Evolutionary conservation across 2,797 vertebrate genomes (phyloP), one percentile per base, ranked within the genome.

Genomic region (Apogon talboti): DNA sequence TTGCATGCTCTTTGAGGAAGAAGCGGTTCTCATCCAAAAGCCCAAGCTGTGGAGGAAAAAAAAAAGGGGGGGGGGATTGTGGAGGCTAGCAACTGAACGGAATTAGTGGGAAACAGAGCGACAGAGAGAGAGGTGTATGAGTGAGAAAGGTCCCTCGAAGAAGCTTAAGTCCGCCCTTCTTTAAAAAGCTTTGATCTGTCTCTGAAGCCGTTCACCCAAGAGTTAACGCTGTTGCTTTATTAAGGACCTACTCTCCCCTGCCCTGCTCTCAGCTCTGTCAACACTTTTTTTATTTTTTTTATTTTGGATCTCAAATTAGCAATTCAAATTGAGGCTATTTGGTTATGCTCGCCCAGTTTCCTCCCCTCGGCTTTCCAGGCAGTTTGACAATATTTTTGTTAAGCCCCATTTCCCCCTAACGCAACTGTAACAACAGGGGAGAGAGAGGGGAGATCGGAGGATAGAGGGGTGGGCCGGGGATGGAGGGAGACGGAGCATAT

Each of bases 371-470:
- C 85, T 91, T 92, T 92, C 90, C 85, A 91, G 91, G 91, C 91
- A 92, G 87, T 92, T 91, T 91, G 91, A 92, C 92, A 93, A 92
- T 92, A 89, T 92, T 92, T 92, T 89, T 85, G 88, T 88, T 90
- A 85, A 92, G 89, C 89, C 84, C 86, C 89, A 90, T 90, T 91
- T 92, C 86, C 82, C 88, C 64, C 76, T 62, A 87, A 91, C 81
- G 77, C 87, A 75, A 83, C 83, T 87, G 83, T 79, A 83, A 76
- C 82, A 53, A 78, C 55, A 4, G 79, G 69, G 82, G 73, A 76
- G 76, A 65, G 58, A 37, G 41, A 74, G 79, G 21, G 14, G 69
- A 61, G 72, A 68, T 67, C 50, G 48, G 41, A 38, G 72, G 79
- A 66, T 51, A 52, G 48, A 42, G 44, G 42, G 55, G 44, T 37